These are phyloP conservation scores for Flexamia atlantica DNA, from an alignment of 2,888 invertebrate species.

Conservation along the genomic window DNA sequence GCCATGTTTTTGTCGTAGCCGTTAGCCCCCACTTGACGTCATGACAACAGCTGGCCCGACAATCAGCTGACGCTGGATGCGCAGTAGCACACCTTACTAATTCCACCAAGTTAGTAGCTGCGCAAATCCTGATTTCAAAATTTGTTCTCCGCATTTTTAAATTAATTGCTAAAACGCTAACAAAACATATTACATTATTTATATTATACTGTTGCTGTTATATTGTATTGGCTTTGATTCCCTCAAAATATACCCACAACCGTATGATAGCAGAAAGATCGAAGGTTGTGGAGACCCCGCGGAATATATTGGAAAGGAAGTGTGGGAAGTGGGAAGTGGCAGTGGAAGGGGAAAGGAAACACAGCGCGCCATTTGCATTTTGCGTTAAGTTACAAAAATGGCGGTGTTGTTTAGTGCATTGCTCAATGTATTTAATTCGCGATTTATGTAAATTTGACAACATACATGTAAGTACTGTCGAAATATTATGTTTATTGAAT, in stretches of 20 bases:
- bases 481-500: not conserved
- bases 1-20: too few relatives aligned
- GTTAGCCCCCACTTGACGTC: too few relatives aligned
- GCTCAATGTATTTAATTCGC: slow-evolving; percentile 41
- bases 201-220: too few relatives aligned
- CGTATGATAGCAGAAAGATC: not conserved
- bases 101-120: too few relatives aligned
- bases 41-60: too few relatives aligned
- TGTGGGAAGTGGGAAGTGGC: not conserved
- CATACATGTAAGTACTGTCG: not conserved
- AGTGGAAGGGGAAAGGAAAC: slow-evolving; percentile 13
- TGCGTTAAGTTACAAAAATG: slow-evolving; percentile 18
- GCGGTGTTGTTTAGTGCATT: slow-evolving; percentile 24
- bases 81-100: too few relatives aligned
- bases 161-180: too few relatives aligned
- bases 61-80: too few relatives aligned
- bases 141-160: too few relatives aligned
- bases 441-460: slow-evolving; percentile 17
- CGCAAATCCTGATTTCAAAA: too few relatives aligned
- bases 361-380: slow-evolving; percentile 28
- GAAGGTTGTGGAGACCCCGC: not conserved
- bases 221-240: not conserved
- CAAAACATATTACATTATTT: too few relatives aligned
- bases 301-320: not conserved
- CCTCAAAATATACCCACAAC: not conserved